Evolutionary conservation across 1,140 invertebrate species (phyloP).

Genomic region (Cecropterus lyciades): DNA sequence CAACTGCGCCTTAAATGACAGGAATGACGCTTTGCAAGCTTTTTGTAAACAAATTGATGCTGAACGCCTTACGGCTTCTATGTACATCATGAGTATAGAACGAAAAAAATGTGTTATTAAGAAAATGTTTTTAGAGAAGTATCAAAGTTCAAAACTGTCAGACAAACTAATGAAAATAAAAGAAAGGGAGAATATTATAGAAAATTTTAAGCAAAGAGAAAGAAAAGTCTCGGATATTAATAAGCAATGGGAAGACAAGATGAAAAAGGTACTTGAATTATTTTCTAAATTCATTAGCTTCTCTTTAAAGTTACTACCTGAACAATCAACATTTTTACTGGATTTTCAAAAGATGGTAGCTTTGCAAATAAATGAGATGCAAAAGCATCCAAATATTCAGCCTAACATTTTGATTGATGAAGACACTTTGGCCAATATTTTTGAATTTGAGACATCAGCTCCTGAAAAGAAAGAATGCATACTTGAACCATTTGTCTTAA

Average conservation of each 20-base stretch:
- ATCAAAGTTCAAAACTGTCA: constrained; percentile 52
- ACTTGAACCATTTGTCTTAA: constrained; percentile 58
- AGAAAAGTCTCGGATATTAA: constrained; percentile 57
- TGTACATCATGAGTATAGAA: constrained; percentile 74
- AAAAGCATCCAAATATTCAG: constrained; percentile 47
- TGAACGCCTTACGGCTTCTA: constrained; percentile 64
- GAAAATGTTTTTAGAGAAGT: constrained; percentile 62
- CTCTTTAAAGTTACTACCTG: constrained; percentile 68
- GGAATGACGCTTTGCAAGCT: constrained; percentile 65
- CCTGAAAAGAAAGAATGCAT: constrained; percentile 43
- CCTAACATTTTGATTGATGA: constrained; percentile 57
- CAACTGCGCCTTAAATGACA: constrained; percentile 52
- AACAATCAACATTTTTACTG: constrained; percentile 72
- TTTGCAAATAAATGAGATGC: constrained; percentile 72
- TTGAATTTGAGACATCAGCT: constrained; percentile 53
- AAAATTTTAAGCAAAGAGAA: constrained; percentile 53
- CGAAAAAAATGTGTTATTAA: constrained; percentile 74
- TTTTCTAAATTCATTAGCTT: constrained; percentile 77
- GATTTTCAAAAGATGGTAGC: constrained; percentile 72
- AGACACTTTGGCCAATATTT: constrained; percentile 49
- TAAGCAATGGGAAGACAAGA: constrained; percentile 68
- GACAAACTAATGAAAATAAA: constrained; percentile 62
- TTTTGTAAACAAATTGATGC: constrained; percentile 66
- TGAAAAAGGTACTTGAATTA: constrained; percentile 65
- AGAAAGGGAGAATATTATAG: constrained; percentile 52